phyloP scores from a whole-genome alignment of 2,888 invertebrate genomes.

The Allygus modestus region DNA sequence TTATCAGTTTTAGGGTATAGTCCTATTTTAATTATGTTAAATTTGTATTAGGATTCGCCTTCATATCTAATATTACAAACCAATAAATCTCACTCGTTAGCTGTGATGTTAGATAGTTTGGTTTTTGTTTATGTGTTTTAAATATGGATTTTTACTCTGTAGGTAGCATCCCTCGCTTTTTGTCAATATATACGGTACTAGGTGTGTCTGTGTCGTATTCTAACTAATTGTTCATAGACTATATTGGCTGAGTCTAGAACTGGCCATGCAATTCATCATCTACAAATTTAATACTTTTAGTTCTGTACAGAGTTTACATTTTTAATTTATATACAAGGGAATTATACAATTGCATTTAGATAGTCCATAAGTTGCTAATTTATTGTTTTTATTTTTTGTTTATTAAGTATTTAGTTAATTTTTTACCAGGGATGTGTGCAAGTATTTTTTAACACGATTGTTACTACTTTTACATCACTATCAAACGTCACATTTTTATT shows the following conservation, averaged over 20 bases:
- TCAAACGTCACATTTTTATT: neutral
- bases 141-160: conserved; percentile 63
- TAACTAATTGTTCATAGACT: conserved; percentile 62
- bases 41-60: conserved; percentile 58
- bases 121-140: conserved; percentile 61
- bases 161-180: conserved; percentile 60
- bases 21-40: conserved; percentile 40
- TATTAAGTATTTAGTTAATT: conserved; percentile 31
- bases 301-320: conserved; percentile 55
- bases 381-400: conserved; percentile 42
- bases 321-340: conserved; percentile 42
- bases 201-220: conserved; percentile 63
- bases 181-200: conserved; percentile 62
- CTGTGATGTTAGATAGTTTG: conserved; percentile 62
- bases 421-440: conserved; percentile 45
- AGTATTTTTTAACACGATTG: conserved; percentile 7
- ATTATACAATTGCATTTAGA: conserved; percentile 59
- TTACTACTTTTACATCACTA: conserved; percentile 16
- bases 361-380: conserved; percentile 30
- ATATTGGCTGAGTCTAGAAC: conserved; percentile 39
- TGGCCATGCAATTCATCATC: conserved; percentile 28
- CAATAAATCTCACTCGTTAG: conserved; percentile 62
- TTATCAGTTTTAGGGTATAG: conserved; percentile 61
- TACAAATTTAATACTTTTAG: conserved; percentile 20
- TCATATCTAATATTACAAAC: conserved; percentile 59